Evolutionary conservation across 2,797 vertebrate genomes (phyloP).

Genomic region (Oceanodroma leucorhoa): DNA sequence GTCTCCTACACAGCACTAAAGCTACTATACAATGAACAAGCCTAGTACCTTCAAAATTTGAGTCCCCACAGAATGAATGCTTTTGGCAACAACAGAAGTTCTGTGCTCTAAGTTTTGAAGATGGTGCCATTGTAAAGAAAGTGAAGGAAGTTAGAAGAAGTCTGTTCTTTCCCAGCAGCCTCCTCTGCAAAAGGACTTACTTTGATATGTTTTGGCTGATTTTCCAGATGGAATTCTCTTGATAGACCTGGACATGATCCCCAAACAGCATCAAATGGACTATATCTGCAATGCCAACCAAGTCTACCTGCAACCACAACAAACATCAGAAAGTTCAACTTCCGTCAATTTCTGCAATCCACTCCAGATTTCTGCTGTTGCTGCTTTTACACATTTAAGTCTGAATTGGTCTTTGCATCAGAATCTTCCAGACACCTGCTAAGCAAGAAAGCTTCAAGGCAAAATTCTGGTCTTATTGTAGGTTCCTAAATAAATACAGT

Average conservation of each 20-base stretch:
- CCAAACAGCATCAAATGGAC: constrained; percentile 76
- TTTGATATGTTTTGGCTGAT: constrained; percentile 58
- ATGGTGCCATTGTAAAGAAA: not conserved
- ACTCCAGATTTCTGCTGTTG: not conserved
- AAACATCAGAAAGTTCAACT: not conserved
- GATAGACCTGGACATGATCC: constrained; percentile 67
- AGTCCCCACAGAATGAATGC: not conserved
- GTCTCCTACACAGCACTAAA: not conserved
- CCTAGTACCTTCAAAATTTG: not conserved
- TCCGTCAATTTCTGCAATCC: not conserved
- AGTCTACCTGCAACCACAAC: constrained; percentile 77
- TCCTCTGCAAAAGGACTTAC: constrained; percentile 66
- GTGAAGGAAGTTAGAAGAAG: not conserved
- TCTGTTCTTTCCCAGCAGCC: not conserved
- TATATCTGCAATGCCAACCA: constrained; percentile 77
- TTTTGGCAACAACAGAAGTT: not conserved
- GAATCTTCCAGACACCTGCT: not conserved
- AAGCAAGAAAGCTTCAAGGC: not conserved
- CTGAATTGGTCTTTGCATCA: not conserved
- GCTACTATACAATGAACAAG: not conserved
- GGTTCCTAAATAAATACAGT: not conserved
- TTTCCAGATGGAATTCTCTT: constrained; percentile 73
- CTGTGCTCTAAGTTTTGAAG: not conserved
- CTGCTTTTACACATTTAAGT: not conserved
- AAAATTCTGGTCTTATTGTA: not conserved